phyloP scores from a whole-genome alignment of 1,140 invertebrate species.

The Stegodyphus dumicola region DNA sequence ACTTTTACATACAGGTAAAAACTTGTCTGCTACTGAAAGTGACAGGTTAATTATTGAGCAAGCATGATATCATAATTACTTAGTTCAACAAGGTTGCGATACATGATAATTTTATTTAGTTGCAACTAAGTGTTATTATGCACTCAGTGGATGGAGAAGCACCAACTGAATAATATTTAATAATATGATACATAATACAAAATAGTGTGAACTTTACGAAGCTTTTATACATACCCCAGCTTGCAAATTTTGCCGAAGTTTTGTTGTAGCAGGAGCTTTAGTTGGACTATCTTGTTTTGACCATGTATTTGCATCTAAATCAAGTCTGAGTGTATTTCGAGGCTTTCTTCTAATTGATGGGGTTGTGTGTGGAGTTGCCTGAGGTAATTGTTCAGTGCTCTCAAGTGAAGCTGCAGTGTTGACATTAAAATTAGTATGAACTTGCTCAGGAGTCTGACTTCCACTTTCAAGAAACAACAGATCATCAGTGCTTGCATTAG shows the following conservation, averaged over 20 bases:
- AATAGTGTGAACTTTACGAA: too few species aligned
- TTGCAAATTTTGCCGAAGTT: conserved; percentile 54
- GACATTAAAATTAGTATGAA: conserved; percentile 29
- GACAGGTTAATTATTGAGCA: too few species aligned
- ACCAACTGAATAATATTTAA: too few species aligned
- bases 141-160: too few species aligned
- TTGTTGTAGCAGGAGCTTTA: conserved; percentile 37
- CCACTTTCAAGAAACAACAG: conserved; percentile 57
- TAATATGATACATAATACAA: too few species aligned
- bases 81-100: too few species aligned
- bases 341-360: conserved; percentile 44
- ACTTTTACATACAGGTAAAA: too few species aligned
- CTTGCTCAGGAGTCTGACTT: conserved; percentile 44
- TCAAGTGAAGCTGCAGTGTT: conserved; percentile 30
- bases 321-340: conserved; percentile 37
- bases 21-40: too few species aligned
- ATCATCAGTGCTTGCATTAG: conserved; percentile 60
- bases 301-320: conserved; percentile 56
- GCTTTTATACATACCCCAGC: conserved; percentile 22
- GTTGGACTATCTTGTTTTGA: conserved; percentile 22
- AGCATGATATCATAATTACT: too few species aligned
- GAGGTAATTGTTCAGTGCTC: conserved; percentile 6
- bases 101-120: too few species aligned
- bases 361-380: conserved; percentile 1
- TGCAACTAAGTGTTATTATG: too few species aligned